Percentiles rank a stretch among this genome's conserved stretches.
phyloP scores from a whole-genome alignment of 2,888 invertebrate species.

The Sinotaia quadrata region DNA sequence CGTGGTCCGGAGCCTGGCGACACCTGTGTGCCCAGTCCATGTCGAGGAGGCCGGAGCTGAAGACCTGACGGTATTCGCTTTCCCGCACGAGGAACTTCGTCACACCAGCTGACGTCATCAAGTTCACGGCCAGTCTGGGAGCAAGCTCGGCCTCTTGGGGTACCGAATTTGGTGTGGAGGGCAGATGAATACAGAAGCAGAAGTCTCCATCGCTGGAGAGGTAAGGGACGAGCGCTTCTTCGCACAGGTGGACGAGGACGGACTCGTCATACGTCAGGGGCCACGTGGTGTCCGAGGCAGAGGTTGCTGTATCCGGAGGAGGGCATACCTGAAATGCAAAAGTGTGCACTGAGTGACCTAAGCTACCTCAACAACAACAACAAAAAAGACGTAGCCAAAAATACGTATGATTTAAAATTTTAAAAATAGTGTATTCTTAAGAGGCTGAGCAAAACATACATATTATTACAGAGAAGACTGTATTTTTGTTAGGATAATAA shows the following conservation, averaged over 20 bases:
- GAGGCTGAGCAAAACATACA: no score
- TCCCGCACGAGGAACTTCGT: constrained; percentile 3
- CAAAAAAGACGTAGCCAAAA: no score
- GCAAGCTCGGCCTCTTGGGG: background rate
- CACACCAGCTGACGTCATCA: background rate
- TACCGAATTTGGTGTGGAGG: background rate
- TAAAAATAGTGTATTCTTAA: no score
- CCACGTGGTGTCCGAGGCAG: constrained; percentile 24
- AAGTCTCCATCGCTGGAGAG: constrained; percentile 32
- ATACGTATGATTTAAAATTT: no score
- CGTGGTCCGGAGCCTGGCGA: constrained; percentile 27
- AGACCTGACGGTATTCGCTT: constrained; percentile 1
- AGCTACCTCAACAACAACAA: no score
- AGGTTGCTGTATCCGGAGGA: background rate
- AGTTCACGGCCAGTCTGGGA: background rate
- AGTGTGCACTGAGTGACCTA: no score
- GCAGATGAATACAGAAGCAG: constrained; percentile 26
- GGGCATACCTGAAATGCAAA: constrained; percentile 11
- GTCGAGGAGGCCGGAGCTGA: no score
- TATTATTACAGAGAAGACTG: no score
- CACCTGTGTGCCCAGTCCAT: constrained; percentile 45
- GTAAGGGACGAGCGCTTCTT: constrained; percentile 9
- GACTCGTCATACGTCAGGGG: constrained; percentile 30
- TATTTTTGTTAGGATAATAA: no score
- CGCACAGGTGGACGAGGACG: constrained; percentile 33